Evolutionary conservation across 2,797 vertebrate species (phyloP), one percentile per base, ranked within the genome.

Genomic region (Danio jaintianensis): DNA sequence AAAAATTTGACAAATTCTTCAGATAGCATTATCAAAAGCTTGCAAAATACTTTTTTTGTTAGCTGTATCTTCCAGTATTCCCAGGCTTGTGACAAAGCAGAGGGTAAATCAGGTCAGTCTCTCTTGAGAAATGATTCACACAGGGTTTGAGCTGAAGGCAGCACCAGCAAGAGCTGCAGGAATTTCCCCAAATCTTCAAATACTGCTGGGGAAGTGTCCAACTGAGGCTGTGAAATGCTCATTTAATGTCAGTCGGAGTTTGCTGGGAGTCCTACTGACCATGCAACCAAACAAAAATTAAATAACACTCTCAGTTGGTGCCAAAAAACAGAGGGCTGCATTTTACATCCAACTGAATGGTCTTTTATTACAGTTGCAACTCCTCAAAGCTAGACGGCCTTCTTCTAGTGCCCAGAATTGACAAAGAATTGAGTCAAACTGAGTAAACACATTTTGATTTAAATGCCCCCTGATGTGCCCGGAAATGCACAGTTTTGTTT

Each of bases 111-210:
- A 68, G 53, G 75, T 68, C 43, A 68, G 43, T 77, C 40, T 67
- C 53, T 78, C 16, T 20, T 47, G 7, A 78, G 64, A 78, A 7
- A 68, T 38, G 52, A 67, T 18, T 58, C 64, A 78, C 63, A 48
- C 22, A 68, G 52, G 22, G 75, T 16, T 78, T 36, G 42, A 77
- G 63, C 40, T 67, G 42, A 77, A 77, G 42, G 50, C 75, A 45
- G 20, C 40, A 45, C 45, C 3, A 2, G 42, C 36, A 16, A 55
- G 40, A 77, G 63, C 75, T 38, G 5, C 52, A 59, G 64, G 75
- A 53, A 48, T 55, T 78, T 78, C 22, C 22, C 53, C 11, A 68
- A 78, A 78, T 43, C 64, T 22, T 69, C 43, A 78, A 68, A 78
- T 56, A 47, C 42, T 40, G 42, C 16, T 11, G 7, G 3, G 7